Evolutionary conservation across 2,797 vertebrate species (phyloP).

Genomic region (Pseudomugil tenellus): DNA sequence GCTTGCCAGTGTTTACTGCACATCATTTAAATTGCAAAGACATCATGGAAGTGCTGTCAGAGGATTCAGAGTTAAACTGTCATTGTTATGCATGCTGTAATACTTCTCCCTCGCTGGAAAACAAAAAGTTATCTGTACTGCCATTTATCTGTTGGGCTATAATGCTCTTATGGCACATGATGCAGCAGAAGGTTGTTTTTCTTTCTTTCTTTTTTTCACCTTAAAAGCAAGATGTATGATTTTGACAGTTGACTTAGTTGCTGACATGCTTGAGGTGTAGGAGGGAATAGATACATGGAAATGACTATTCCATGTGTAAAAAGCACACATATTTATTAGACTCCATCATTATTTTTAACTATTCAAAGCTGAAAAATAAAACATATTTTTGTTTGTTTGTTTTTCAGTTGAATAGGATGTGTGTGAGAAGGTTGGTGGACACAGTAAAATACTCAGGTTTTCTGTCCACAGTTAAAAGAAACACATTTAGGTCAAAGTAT

Average conservation of each 20-base stretch:
- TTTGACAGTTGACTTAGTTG: constrained; percentile 37
- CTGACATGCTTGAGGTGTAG: constrained; percentile 25
- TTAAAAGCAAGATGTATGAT: constrained; percentile 45
- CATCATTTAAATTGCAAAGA: constrained; percentile 4
- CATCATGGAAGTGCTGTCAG: constrained; percentile 12
- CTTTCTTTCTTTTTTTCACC: background rate
- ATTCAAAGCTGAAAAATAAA: background rate
- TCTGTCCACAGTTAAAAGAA: background rate
- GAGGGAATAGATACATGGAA: constrained; percentile 27
- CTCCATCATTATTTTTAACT: constrained; percentile 18
- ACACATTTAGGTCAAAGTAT: background rate
- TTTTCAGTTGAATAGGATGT: constrained; percentile 5
- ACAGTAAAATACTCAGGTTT: background rate
- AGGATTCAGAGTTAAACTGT: constrained; percentile 2
- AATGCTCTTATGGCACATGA: constrained; percentile 22
- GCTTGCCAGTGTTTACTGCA: constrained; percentile 2
- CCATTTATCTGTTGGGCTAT: constrained; percentile 23
- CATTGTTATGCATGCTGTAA: constrained; percentile 6
- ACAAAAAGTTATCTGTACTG: constrained; percentile 21
- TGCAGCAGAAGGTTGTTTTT: constrained; percentile 25
- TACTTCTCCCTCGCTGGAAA: constrained; percentile 39
- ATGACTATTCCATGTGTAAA: constrained; percentile 39
- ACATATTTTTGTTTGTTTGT: background rate
- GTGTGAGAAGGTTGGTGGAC: background rate
- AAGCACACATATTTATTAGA: constrained; percentile 45